These are phyloP conservation scores for Drosophila tsacasi DNA, from an alignment of 1,140 invertebrate species.

Conservation along the genomic window DNA sequence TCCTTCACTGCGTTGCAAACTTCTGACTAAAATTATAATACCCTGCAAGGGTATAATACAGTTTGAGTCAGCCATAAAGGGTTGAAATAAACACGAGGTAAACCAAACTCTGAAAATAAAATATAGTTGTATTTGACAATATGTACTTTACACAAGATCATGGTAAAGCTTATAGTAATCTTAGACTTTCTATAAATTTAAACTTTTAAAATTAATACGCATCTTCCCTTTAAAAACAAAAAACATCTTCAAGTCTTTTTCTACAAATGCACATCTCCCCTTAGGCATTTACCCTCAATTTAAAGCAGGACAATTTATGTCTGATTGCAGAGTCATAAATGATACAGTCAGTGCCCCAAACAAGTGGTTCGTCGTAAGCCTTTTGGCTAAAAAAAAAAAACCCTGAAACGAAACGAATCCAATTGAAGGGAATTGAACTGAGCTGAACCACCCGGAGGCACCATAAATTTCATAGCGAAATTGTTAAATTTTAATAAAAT, in stretches of 20 bases:
- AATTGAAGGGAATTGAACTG: slow-evolving; percentile 36
- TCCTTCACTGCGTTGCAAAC: no score
- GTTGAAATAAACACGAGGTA: background rate
- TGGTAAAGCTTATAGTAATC: background rate
- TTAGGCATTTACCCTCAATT: background rate
- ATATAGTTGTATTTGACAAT: background rate
- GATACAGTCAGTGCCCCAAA: slow-evolving; percentile 16
- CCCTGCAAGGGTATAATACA: no score
- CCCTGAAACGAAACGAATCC: slow-evolving; percentile 30
- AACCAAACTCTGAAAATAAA: no score
- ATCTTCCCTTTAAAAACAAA: background rate
- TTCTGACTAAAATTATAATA: no score
- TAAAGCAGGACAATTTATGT: background rate
- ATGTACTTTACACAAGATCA: background rate
- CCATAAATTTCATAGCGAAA: slow-evolving; percentile 80
- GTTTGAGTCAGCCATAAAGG: background rate
- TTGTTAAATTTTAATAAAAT: slow-evolving; percentile 84
- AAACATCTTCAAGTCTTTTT: background rate
- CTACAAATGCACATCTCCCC: background rate
- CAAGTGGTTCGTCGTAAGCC: slow-evolving; percentile 47
- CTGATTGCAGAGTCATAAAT: slow-evolving; percentile 28
- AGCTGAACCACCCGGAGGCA: slow-evolving; percentile 45
- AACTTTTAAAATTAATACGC: background rate
- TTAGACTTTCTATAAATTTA: no score
- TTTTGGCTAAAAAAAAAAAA: slow-evolving; percentile 13